Percentiles rank a stretch among this genome's conserved stretches.
Conservation (phyloP, 2,888 invertebrate species). For the Punctoribates punctum region DNA sequence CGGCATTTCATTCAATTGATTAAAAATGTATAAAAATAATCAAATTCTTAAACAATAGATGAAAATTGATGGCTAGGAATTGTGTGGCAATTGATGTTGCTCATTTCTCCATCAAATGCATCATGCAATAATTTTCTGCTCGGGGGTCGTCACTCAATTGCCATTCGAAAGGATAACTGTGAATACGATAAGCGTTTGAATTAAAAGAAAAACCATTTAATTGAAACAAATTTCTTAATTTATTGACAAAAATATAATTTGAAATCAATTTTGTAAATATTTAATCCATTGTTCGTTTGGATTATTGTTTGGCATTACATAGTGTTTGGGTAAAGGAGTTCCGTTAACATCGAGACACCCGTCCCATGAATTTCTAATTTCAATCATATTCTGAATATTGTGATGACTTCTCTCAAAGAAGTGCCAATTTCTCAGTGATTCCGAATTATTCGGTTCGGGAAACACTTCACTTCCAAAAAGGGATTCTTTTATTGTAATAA, state of each 20-base stretch:
- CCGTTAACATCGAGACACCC: not conserved
- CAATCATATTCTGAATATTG: constrained; percentile 23
- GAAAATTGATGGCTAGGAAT: too few species aligned
- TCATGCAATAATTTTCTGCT: too few species aligned
- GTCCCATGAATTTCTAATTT: constrained; percentile 10
- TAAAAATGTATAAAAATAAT: too few species aligned
- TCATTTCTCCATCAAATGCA: too few species aligned
- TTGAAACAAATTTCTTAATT: not conserved
- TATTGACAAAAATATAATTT: not conserved
- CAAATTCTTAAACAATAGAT: too few species aligned
- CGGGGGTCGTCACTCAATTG: too few species aligned
- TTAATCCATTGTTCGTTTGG: constrained; percentile 6
- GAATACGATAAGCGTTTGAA: too few species aligned
- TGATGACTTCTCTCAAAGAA: constrained; percentile 13
- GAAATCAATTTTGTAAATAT: constrained; percentile 3
- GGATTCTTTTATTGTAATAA: not conserved
- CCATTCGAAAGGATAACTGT: too few species aligned
- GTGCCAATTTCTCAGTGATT: constrained; percentile 3
- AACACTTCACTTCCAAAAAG: constrained; percentile 8
- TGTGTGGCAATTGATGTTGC: too few species aligned
- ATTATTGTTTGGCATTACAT: not conserved
- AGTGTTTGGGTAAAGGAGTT: constrained; percentile 2
- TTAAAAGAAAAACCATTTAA: not conserved
- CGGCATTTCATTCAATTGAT: not conserved
- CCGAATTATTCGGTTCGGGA: not conserved